A percentile compares a stretch with the other conserved stretches of the same genome.
Evolutionary conservation across 2,888 invertebrate genomes (phyloP).

Genomic region (Trissolcus brochymenae): DNA sequence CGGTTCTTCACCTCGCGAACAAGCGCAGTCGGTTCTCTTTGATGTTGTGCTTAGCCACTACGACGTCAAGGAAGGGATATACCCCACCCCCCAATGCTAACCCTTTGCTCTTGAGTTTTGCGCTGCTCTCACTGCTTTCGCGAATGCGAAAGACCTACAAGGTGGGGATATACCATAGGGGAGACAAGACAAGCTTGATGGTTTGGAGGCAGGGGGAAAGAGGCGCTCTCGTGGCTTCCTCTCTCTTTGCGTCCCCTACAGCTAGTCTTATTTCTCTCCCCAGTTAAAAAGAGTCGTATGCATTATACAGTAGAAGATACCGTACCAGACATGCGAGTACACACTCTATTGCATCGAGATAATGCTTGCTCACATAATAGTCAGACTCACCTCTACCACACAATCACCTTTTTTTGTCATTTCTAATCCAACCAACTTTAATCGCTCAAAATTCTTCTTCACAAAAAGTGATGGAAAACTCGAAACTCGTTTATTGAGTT

Average conservation of each 20-base stretch:
- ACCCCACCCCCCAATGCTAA: slow-evolving; percentile 56
- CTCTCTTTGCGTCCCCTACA: slow-evolving; percentile 32
- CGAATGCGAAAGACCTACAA: slow-evolving; percentile 3
- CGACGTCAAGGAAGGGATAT: slow-evolving; percentile 54
- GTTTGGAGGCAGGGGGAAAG: neutral
- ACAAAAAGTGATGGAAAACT: too few species aligned
- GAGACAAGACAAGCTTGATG: neutral
- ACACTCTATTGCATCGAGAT: slow-evolving; percentile 12
- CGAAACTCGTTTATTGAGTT: too few species aligned
- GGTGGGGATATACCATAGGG: neutral
- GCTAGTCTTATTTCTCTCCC: slow-evolving; percentile 50
- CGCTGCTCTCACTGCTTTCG: slow-evolving; percentile 24
- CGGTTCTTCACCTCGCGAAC: slow-evolving; percentile 77
- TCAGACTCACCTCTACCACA: slow-evolving; percentile 6
- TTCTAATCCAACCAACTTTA: too few species aligned
- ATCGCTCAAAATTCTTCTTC: too few species aligned
- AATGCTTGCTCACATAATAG: slow-evolving; percentile 21
- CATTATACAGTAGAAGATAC: slow-evolving; percentile 46
- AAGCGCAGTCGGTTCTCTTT: slow-evolving; percentile 75
- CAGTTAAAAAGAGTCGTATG: slow-evolving; percentile 45
- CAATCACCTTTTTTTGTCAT: slow-evolving; percentile 25
- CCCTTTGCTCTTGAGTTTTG: slow-evolving; percentile 52
- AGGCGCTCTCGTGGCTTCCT: slow-evolving; percentile 39
- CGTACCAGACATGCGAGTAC: slow-evolving; percentile 11
- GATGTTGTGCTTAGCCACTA: slow-evolving; percentile 72